Evolutionary conservation across 2,113 vertebrate species (phyloP).

Genomic region (Pterophyllum scalare): DNA sequence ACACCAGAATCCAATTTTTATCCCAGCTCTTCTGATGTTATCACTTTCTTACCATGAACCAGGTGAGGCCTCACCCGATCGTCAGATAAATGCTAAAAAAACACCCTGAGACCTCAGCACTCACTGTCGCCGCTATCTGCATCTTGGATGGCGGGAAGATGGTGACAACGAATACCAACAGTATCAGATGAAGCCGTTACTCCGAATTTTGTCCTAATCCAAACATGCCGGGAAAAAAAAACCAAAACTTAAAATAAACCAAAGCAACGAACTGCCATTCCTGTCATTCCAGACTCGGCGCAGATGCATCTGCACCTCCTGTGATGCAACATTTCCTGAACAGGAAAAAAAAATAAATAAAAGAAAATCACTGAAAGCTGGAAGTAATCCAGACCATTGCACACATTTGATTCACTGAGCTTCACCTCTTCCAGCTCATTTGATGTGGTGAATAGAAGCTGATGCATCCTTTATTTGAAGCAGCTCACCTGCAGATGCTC

Average conservation of each 20-base stretch:
- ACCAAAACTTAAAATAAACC: conserved; percentile 29
- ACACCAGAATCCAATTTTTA: background rate
- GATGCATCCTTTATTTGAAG: conserved; percentile 30
- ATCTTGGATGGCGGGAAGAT: background rate
- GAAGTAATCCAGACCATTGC: background rate
- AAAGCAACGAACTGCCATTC: background rate
- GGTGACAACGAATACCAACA: background rate
- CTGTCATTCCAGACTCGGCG: background rate
- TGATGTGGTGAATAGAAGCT: conserved; percentile 34
- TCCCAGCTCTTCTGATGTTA: conserved; percentile 7
- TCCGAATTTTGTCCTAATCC: conserved; percentile 6
- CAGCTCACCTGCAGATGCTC: conserved; percentile 23
- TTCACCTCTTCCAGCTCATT: conserved; percentile 40
- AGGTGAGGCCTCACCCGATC: background rate
- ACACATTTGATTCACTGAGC: background rate
- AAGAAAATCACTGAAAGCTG: background rate
- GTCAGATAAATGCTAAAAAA: background rate
- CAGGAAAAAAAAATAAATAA: no score
- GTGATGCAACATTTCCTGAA: background rate
- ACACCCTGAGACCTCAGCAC: background rate
- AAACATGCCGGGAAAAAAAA: conserved; percentile 8
- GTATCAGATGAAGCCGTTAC: conserved; percentile 17
- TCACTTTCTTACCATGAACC: background rate
- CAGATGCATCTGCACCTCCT: background rate
- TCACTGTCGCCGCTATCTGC: background rate